These are phyloP conservation scores for mouse (Mus musculus) DNA, from an alignment of 2,113 vertebrate genomes.

Conservation along the genomic window DNA sequence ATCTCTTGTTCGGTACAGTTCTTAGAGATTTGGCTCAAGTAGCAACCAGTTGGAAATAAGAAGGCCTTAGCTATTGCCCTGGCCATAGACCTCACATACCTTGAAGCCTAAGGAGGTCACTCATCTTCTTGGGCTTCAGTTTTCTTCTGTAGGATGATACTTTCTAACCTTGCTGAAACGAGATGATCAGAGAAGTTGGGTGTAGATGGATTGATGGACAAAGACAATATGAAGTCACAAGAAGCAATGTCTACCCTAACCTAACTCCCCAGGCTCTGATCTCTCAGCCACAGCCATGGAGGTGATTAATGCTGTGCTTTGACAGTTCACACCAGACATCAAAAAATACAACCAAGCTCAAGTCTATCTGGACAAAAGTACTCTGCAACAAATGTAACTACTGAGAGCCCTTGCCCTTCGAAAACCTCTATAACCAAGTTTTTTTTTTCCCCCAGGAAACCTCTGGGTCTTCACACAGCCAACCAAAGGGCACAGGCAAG, in stretches of 20 bases:
- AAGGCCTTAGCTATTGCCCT: background rate
- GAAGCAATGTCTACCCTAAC: background rate
- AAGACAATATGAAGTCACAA: background rate
- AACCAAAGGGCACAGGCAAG: accelerated
- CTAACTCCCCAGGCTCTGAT: background rate
- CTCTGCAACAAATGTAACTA: background rate
- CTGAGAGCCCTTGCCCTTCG: background rate
- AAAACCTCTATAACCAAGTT: background rate
- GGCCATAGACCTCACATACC: background rate
- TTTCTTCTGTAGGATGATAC: background rate
- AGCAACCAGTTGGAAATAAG: background rate
- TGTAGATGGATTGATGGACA: background rate
- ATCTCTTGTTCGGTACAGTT: background rate
- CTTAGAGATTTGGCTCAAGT: background rate
- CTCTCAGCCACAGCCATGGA: accelerated
- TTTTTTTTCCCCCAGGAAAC: background rate
- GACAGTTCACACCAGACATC: background rate
- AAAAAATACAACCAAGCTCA: background rate
- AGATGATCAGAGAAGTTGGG: background rate
- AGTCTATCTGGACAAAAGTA: background rate
- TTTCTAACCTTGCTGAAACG: background rate
- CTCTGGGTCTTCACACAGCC: too few species aligned
- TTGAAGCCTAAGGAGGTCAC: background rate
- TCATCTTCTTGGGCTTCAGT: background rate
- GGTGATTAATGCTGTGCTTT: background rate